Percentiles rank a stretch among this genome's conserved stretches.
Evolutionary conservation across 2,113 vertebrate species (phyloP).

Genomic region (Scartelaos histophorus): DNA sequence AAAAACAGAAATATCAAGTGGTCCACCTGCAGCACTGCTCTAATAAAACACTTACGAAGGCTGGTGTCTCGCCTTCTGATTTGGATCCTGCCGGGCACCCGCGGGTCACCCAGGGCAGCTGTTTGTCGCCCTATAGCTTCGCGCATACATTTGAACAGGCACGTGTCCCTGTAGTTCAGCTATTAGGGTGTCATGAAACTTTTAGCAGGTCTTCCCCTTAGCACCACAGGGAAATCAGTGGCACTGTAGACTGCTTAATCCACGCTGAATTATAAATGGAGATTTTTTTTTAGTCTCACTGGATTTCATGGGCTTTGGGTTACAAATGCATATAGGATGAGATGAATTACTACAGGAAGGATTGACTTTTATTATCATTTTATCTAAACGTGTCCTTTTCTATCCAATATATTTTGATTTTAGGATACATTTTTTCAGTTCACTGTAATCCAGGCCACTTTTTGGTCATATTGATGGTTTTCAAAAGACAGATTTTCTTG

Average conservation of each 20-base stretch:
- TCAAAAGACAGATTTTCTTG: too few relatives aligned
- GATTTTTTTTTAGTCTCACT: slow-evolving; percentile 15
- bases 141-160: slow-evolving; percentile 48
- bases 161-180: slow-evolving; percentile 28
- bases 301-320: not conserved
- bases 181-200: slow-evolving; percentile 21
- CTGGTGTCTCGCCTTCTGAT: slow-evolving; percentile 18
- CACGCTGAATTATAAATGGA: slow-evolving; percentile 26
- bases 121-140: slow-evolving; percentile 31
- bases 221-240: slow-evolving; percentile 33
- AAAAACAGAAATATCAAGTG: slow-evolving; percentile 25
- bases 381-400: too few relatives aligned
- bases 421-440: too few relatives aligned
- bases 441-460: too few relatives aligned
- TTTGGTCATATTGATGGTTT: too few relatives aligned
- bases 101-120: slow-evolving; percentile 20
- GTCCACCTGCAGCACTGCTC: slow-evolving; percentile 28
- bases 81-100: slow-evolving; percentile 33
- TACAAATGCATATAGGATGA: not conserved
- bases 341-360: too few relatives aligned
- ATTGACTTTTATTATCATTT: too few relatives aligned
- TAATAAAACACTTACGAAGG: not conserved
- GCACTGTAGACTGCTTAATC: slow-evolving; percentile 28
- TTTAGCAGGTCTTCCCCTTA: slow-evolving; percentile 35
- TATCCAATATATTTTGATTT: too few relatives aligned